These are phyloP conservation scores for Tethya wilhelma DNA, from an alignment of 37 sponge, comb jelly and placozoan genomes.

Conservation along the genomic window DNA sequence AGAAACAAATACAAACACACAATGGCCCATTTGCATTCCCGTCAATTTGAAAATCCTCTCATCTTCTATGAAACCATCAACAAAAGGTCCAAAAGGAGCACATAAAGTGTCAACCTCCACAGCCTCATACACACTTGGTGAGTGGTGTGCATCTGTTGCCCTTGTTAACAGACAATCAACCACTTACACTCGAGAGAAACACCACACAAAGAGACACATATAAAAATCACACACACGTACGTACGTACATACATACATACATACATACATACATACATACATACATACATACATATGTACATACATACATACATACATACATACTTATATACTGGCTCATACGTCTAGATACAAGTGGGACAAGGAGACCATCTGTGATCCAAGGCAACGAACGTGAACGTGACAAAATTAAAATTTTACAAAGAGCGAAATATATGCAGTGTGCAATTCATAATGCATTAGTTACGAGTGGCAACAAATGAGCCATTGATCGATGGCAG, in stretches of 20 bases:
- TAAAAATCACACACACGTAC: background rate
- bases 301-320: background rate
- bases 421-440: too few relatives aligned
- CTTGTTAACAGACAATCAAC: background rate
- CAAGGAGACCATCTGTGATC: too few relatives aligned
- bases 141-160: too few relatives aligned
- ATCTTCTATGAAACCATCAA: background rate
- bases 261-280: background rate
- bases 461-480: too few relatives aligned
- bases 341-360: background rate
- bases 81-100: background rate
- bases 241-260: background rate
- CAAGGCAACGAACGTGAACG: too few relatives aligned
- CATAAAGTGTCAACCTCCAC: background rate
- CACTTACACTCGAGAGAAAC: background rate
- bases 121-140: too few relatives aligned
- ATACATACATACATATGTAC: background rate
- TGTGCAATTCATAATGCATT: too few relatives aligned
- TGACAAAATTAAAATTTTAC: too few relatives aligned
- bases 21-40: background rate
- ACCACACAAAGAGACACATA: background rate
- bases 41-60: background rate
- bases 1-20: too few relatives aligned
- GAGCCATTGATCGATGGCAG: background rate
- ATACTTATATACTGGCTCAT: background rate